phyloP scores from a whole-genome alignment of 2,888 invertebrate species.

The Trichogramma dendrolimi region DNA sequence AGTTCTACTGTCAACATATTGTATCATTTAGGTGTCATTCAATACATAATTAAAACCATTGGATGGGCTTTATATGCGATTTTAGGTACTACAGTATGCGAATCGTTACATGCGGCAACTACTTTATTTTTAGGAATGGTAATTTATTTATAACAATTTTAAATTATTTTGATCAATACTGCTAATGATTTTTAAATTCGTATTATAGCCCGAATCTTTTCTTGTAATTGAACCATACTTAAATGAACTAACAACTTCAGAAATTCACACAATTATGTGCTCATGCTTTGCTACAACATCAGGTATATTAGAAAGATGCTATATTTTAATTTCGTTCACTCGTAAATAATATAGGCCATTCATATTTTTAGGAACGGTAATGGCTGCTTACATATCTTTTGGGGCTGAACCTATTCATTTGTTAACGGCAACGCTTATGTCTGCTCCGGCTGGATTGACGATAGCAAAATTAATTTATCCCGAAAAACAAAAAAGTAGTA shows the following conservation, averaged over 20 bases:
- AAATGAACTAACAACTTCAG: conserved; percentile 76
- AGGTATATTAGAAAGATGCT: conserved; percentile 52
- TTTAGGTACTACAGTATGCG: conserved; percentile 85
- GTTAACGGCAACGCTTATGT: conserved; percentile 91
- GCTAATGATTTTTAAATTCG: not conserved
- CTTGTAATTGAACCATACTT: conserved; percentile 84
- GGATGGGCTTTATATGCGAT: conserved; percentile 70
- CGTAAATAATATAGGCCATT: not conserved
- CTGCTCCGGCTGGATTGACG: conserved; percentile 87
- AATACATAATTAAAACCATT: conserved; percentile 74
- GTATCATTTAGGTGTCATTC: conserved; percentile 84
- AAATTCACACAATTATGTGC: conserved; percentile 87
- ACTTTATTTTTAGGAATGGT: conserved; percentile 94
- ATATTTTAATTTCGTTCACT: not conserved
- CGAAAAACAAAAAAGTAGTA: conserved; percentile 76
- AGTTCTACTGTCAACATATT: conserved; percentile 84
- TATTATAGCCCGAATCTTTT: conserved; percentile 77
- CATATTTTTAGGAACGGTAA: conserved; percentile 64
- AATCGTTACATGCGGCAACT: conserved; percentile 86
- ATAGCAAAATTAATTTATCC: conserved; percentile 87
- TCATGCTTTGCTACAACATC: conserved; percentile 94
- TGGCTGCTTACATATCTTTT: conserved; percentile 87
- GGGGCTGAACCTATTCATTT: conserved; percentile 83
- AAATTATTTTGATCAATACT: not conserved
- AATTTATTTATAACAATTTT: conserved; percentile 13